Percentiles rank a stretch among this genome's conserved stretches.
phyloP scores from a whole-genome alignment of 2,113 vertebrate species.

The Serinus canaria region DNA sequence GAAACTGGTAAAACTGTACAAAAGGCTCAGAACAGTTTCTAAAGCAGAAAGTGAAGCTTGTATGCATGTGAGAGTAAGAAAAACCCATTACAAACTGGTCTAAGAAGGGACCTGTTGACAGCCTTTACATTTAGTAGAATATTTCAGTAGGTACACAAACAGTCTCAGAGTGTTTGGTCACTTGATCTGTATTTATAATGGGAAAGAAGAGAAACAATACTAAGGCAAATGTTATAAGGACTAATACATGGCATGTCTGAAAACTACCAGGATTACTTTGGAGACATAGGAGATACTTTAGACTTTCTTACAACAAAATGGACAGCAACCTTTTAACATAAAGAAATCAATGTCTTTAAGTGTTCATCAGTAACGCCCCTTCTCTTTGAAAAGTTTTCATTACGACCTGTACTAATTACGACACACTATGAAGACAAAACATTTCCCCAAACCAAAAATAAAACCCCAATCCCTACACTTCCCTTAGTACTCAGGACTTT shows the following conservation, averaged over 20 bases:
- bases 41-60: constrained; percentile 46
- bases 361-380: constrained; percentile 12
- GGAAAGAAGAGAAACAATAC: constrained; percentile 59
- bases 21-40: constrained; percentile 66
- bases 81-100: constrained; percentile 64
- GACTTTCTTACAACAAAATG: constrained; percentile 1
- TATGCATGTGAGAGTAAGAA: constrained; percentile 63
- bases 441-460: constrained; percentile 2
- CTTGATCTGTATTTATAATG: constrained; percentile 60
- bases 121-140: constrained; percentile 45
- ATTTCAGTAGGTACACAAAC: constrained; percentile 67
- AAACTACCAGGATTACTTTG: constrained; percentile 25
- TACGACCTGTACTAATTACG: neutral
- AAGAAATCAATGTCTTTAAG: constrained; percentile 16
- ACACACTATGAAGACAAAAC: constrained; percentile 36
- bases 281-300: constrained; percentile 26
- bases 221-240: constrained; percentile 73
- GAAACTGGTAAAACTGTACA: constrained; percentile 62
- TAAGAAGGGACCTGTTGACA: constrained; percentile 64
- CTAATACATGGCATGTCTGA: constrained; percentile 38
- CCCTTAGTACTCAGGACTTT: constrained; percentile 42
- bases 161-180: constrained; percentile 77
- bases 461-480: constrained; percentile 18
- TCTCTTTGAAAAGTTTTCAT: constrained; percentile 4
- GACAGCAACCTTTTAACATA: constrained; percentile 6